These are phyloP conservation scores for Monopis laevigella DNA, from an alignment of 2,888 invertebrate genomes.

Conservation along the genomic window DNA sequence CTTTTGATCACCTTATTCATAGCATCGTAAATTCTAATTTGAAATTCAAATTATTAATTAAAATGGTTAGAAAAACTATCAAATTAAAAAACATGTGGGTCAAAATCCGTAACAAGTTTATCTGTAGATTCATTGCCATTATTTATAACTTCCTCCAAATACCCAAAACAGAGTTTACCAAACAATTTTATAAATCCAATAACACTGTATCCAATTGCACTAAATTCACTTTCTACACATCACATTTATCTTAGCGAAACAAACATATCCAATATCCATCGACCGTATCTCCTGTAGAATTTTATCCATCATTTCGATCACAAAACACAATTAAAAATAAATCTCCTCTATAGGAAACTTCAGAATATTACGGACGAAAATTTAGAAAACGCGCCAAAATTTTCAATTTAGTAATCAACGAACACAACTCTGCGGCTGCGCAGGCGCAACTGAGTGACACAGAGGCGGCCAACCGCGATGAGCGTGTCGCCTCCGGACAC, in stretches of 20 bases:
- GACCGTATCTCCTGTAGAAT: not conserved
- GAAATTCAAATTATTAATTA: conserved; percentile 6
- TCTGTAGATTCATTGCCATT: no score
- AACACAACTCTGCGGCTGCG: conserved; percentile 31
- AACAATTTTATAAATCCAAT: conserved; percentile 11
- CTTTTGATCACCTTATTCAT: not conserved
- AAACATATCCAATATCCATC: conserved; percentile 3
- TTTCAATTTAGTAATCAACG: not conserved
- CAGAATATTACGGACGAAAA: conserved; percentile 23
- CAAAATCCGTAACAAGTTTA: not conserved
- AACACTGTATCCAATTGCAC: conserved; percentile 43
- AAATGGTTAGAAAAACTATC: not conserved
- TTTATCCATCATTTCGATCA: not conserved
- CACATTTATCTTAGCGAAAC: conserved; percentile 18
- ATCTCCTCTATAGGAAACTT: not conserved
- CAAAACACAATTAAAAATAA: not conserved
- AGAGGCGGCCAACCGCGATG: conserved; percentile 35
- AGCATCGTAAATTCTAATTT: conserved; percentile 7
- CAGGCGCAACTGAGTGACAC: conserved; percentile 51
- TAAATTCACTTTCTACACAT: conserved; percentile 34
- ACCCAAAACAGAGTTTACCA: not conserved
- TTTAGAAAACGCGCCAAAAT: conserved; percentile 15
- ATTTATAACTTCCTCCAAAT: no score
- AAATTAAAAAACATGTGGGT: not conserved
- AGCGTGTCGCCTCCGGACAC: conserved; percentile 25